Conservation (phyloP, 2,797 vertebrate species). For the Zenarchopterus dispar region DNA sequence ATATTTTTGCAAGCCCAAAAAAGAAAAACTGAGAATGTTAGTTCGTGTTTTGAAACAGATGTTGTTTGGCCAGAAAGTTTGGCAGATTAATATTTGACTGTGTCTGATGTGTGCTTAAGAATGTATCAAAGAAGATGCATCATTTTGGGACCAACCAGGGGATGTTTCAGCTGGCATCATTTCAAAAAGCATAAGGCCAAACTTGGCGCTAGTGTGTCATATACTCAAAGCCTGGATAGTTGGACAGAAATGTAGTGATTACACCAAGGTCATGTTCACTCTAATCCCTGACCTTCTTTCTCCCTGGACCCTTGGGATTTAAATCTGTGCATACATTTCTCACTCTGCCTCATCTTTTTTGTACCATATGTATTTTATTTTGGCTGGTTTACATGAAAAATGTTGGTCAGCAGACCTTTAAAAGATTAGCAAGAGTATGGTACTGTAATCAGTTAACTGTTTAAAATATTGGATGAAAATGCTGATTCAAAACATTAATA, state of each 20-base stretch:
- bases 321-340: conserved; percentile 25
- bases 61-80: conserved; percentile 72
- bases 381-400: background rate
- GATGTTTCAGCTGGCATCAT: conserved; percentile 63
- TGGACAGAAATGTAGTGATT: conserved; percentile 53
- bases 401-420: conserved; percentile 2
- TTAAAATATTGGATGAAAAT: too few species aligned
- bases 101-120: conserved; percentile 80
- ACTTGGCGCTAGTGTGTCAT: conserved; percentile 62
- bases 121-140: conserved; percentile 78
- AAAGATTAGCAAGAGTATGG: too few species aligned
- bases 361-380: background rate
- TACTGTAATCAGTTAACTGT: too few species aligned
- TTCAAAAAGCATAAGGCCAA: conserved; percentile 67
- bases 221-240: conserved; percentile 48
- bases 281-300: conserved; percentile 73
- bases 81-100: conserved; percentile 78
- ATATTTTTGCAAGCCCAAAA: conserved; percentile 50
- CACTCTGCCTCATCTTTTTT: conserved; percentile 5
- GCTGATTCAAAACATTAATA: too few species aligned
- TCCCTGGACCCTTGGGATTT: conserved; percentile 43
- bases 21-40: conserved; percentile 62
- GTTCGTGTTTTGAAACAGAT: conserved; percentile 74
- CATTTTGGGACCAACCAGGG: conserved; percentile 63
- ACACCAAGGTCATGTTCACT: conserved; percentile 57